These are phyloP conservation scores for Acyrthosiphon pisum DNA, from an alignment of 1,140 invertebrate genomes.

Conservation along the genomic window DNA sequence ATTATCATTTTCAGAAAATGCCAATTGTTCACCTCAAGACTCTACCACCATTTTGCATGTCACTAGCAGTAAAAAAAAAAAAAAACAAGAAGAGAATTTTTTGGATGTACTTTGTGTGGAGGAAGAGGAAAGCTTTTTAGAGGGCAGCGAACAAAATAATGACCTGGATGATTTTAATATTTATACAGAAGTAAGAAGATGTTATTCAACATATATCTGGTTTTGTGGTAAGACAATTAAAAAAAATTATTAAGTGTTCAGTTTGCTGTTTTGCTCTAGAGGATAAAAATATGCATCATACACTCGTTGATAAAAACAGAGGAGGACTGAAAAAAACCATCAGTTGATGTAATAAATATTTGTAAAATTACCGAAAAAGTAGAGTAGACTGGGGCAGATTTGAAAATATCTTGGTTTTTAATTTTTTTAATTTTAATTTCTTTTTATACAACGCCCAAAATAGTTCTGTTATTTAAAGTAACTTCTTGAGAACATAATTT, in stretches of 20 bases:
- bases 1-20: background rate
- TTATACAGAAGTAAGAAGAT: background rate
- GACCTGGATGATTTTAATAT: background rate
- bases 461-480: no score
- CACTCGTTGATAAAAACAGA: background rate
- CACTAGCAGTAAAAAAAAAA: background rate
- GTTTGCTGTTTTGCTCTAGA: background rate
- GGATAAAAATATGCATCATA: background rate
- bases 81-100: background rate
- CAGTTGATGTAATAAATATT: no score
- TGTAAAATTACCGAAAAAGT: no score
- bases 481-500: no score
- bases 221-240: background rate
- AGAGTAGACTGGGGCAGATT: no score
- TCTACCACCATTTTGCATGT: background rate
- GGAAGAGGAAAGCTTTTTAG: background rate
- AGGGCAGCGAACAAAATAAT: background rate
- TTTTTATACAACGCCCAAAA: no score
- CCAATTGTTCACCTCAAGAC: constrained; percentile 15
- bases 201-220: background rate
- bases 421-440: no score
- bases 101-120: no score
- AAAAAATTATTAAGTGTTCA: background rate
- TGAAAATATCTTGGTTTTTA: no score
- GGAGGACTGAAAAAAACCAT: background rate